Conservation (phyloP, 1,140 invertebrate genomes). For the Limonius californicus region DNA sequence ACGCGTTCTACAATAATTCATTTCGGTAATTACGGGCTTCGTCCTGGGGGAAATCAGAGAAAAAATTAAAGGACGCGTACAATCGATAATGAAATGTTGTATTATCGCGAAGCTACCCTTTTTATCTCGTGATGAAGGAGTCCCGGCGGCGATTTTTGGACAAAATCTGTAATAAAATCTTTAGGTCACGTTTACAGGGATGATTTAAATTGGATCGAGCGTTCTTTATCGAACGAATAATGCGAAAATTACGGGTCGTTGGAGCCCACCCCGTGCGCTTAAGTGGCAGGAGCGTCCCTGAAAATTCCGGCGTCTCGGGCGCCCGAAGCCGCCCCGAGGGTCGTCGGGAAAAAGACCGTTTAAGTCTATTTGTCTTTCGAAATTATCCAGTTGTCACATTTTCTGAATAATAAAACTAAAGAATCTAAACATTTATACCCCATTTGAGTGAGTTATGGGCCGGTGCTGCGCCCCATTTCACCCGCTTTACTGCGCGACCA, state of each 20-base stretch:
- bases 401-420: neutral
- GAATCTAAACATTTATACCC: neutral
- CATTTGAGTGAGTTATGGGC: neutral
- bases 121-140: neutral
- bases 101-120: neutral
- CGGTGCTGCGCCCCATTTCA: neutral
- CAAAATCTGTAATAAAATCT: conserved; percentile 6
- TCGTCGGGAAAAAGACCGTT: neutral
- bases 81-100: neutral
- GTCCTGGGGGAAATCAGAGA: neutral
- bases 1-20: no score
- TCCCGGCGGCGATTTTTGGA: neutral
- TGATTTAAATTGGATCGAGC: conserved; percentile 9
- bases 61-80: neutral
- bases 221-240: conserved; percentile 5
- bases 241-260: neutral
- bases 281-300: neutral
- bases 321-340: neutral
- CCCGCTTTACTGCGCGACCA: neutral
- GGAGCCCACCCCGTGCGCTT: neutral
- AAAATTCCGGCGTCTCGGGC: neutral
- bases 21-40: neutral
- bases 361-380: neutral
- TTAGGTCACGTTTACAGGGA: neutral
- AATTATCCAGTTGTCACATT: conserved; percentile 11